phyloP scores from a whole-genome alignment of 2,113 vertebrate species.

The Arizona elegans region DNA sequence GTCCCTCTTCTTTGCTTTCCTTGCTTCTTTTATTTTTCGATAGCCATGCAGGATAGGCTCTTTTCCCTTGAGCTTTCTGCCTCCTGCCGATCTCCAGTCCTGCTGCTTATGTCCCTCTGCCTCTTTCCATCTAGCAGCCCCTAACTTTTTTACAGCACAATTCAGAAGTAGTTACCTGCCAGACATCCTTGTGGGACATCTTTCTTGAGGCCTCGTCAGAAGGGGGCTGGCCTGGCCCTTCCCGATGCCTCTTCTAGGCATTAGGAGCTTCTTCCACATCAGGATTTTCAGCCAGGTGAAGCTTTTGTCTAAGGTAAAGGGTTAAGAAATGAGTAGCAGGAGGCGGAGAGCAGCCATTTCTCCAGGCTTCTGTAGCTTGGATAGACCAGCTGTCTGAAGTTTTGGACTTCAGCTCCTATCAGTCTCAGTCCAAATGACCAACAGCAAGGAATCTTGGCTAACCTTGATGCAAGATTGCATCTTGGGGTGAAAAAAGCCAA shows the following conservation, averaged over 20 bases:
- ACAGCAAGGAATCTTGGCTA: background rate
- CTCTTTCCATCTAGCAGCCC: background rate
- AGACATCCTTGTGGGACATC: background rate
- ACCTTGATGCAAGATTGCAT: background rate
- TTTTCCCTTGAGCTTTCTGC: background rate
- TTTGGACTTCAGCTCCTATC: background rate
- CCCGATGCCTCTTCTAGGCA: slow-evolving; percentile 6
- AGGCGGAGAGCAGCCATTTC: fast-evolving
- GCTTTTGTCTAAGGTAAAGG: slow-evolving; percentile 79
- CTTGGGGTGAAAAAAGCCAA: background rate
- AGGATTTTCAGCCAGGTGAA: slow-evolving; percentile 89
- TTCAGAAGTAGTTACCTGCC: background rate
- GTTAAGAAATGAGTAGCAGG: slow-evolving; percentile 69
- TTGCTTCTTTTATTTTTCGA: background rate
- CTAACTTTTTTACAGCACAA: no score
- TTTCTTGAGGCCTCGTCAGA: background rate
- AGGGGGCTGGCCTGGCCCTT: background rate
- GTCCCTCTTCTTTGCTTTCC: background rate
- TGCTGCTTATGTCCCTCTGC: background rate
- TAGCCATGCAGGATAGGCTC: no score
- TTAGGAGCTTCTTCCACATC: slow-evolving; percentile 80
- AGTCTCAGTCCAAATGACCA: background rate
- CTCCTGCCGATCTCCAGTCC: background rate
- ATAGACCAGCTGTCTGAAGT: background rate
- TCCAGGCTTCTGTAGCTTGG: background rate